Evolutionary conservation across 2,113 vertebrate species (phyloP).

Genomic region (Cottus gobio): DNA sequence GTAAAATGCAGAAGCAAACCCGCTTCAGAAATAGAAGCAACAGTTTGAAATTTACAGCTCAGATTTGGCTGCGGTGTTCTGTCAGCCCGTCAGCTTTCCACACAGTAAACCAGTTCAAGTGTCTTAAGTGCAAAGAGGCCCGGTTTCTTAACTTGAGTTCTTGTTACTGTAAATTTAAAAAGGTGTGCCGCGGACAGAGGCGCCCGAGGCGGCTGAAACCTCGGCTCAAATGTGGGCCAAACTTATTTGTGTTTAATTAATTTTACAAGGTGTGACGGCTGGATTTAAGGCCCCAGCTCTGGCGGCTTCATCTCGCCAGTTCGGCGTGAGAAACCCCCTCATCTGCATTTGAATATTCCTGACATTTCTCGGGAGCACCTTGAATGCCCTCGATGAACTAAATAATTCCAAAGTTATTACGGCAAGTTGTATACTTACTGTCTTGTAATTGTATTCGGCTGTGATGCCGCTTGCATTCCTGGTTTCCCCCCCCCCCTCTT

Average conservation of each 20-base stretch:
- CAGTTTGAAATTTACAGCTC: conserved; percentile 37
- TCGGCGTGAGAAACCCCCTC: not conserved
- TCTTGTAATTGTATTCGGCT: conserved; percentile 31
- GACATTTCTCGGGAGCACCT: conserved; percentile 4
- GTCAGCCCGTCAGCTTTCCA: conserved; percentile 10
- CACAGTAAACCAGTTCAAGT: conserved; percentile 40
- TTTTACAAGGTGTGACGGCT: conserved; percentile 41
- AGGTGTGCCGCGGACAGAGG: not conserved
- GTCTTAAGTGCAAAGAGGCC: conserved; percentile 36
- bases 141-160: conserved; percentile 21
- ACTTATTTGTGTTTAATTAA: conserved; percentile 22
- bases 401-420: conserved; percentile 37
- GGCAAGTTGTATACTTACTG: conserved; percentile 33
- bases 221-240: not conserved
- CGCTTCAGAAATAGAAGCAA: not conserved
- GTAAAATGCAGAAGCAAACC: conserved; percentile 50
- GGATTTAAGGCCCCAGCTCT: conserved; percentile 16
- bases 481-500: not conserved
- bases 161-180: conserved; percentile 20
- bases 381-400: conserved; percentile 12
- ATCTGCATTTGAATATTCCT: not conserved
- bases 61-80: conserved; percentile 26
- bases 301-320: conserved; percentile 3
- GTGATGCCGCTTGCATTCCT: conserved; percentile 13
- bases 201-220: conserved; percentile 11